Conservation (phyloP, 2,113 vertebrate species). For the Cyanoramphus novaezelandiae region DNA sequence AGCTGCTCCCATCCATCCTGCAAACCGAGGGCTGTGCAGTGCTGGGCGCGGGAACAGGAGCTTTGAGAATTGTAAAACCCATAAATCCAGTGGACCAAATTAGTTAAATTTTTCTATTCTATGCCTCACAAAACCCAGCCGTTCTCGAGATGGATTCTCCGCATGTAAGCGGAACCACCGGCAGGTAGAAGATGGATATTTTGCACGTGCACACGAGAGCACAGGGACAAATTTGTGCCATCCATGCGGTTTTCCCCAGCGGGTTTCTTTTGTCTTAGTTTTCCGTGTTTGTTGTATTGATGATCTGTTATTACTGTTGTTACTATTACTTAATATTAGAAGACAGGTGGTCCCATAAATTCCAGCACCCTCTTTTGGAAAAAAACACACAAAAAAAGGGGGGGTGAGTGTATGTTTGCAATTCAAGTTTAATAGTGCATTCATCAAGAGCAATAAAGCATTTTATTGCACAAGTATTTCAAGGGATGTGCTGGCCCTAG, state of each 20-base stretch:
- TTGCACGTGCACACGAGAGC: not conserved
- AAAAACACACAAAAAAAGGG: not conserved
- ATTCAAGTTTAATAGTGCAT: constrained; percentile 41
- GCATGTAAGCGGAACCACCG: not conserved
- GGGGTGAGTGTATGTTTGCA: not conserved
- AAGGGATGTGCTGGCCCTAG: constrained; percentile 35
- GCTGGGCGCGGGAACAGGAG: not conserved
- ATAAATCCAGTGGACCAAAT: constrained; percentile 38
- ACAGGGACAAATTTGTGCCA: not conserved
- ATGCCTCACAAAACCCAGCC: constrained; percentile 36
- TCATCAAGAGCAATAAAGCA: constrained; percentile 53
- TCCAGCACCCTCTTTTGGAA: not conserved
- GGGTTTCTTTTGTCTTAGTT: not conserved
- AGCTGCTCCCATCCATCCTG: not conserved
- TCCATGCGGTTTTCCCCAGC: not conserved
- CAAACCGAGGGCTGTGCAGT: not conserved
- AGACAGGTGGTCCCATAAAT: constrained; percentile 34
- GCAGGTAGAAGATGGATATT: constrained; percentile 16
- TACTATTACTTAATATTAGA: not conserved
- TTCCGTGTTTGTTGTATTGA: not conserved
- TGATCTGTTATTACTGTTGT: not conserved
- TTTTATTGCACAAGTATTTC: constrained; percentile 61
- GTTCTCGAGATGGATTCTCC: not conserved
- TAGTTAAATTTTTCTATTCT: constrained; percentile 28
- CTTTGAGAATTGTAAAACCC: constrained; percentile 11